Evolutionary conservation across 2,113 vertebrate species (phyloP), one percentile per base, ranked within the genome.

Genomic region (Macaca mulatta): DNA sequence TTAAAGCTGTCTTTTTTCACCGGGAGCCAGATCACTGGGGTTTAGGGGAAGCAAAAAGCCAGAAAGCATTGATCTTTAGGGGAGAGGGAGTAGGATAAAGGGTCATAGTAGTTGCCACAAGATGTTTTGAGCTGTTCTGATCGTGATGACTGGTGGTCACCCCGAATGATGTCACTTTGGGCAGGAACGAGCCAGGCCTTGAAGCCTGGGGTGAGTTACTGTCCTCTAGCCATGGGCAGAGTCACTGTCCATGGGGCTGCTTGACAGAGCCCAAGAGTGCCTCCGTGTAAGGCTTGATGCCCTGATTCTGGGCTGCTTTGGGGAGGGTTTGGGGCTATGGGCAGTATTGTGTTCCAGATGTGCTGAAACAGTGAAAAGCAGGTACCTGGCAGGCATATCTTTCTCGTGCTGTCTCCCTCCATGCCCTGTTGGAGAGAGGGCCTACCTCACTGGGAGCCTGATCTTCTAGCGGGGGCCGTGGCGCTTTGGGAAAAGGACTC

Each of bases 1-100:
- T 67, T 84, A 74, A 94, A 77, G 61, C 61, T 81, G 69, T 40
- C 79, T 95, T 97, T 52, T 77, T 95, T 96, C 72, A 77, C 17
- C 0, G 2, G 79, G 59, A 89, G n/a, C 88, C 59, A 50, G 59
- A 30, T 85, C 5, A 2, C 96, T 45, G 14, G 75, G 55, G 52
- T 75, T 90, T 90, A 40, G 77, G 80, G 16, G 78, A 85, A 87
- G 32, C 80, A 25, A 59, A 97, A 87, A 84, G 69, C 40, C 89
- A 48, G 85, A 48, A 82, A 61, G 45, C 55, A 40, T 20, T 7
- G n/a, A 30, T 59, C 40, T 88, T 83, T 35, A 57, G 23, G 32
- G 8, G 78, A 17, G 17, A 55, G 40, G 38, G 55, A 18, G 52
- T 35, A 32, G 48, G 3, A n/a, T 45, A 13, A 61, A 82, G 84